These are phyloP conservation scores for Sterna hirundo DNA, from an alignment of 2,113 vertebrate genomes.

Conservation along the genomic window DNA sequence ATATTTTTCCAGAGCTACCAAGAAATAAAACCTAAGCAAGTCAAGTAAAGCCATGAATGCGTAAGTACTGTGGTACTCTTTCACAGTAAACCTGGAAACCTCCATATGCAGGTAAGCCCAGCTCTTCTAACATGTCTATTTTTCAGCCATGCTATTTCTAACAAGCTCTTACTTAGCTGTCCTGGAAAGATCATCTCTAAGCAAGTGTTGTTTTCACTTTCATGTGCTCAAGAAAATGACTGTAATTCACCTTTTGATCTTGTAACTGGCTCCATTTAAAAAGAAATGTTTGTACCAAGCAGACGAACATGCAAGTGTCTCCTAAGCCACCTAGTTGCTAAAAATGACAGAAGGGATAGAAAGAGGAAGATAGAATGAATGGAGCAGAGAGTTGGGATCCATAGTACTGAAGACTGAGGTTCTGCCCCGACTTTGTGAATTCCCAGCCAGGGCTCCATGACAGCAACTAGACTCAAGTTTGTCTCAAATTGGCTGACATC, in stretches of 20 bases:
- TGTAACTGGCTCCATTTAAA: neutral
- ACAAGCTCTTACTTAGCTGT: neutral
- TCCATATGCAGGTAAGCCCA: neutral
- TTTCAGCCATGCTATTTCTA: neutral
- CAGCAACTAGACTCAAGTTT: neutral
- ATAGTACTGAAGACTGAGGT: neutral
- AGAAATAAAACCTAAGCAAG: conserved; percentile 67
- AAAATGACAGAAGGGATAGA: neutral
- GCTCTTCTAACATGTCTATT: neutral
- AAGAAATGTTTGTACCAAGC: neutral
- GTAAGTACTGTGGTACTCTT: conserved; percentile 39
- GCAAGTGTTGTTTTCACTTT: neutral
- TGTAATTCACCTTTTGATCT: neutral
- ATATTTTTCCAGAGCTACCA: conserved; percentile 71
- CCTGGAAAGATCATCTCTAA: neutral
- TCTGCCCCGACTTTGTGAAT: neutral
- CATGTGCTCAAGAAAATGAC: neutral
- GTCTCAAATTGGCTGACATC: neutral
- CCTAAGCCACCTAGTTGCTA: neutral
- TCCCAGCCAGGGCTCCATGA: neutral
- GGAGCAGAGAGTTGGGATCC: neutral
- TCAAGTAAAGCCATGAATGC: conserved; percentile 44
- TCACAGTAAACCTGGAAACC: conserved; percentile 10
- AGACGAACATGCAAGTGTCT: neutral
- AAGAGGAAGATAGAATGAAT: neutral